A percentile compares a stretch with the other conserved stretches of the same genome.
These are phyloP conservation scores for Lophura swinhoii DNA, from an alignment of 2,797 vertebrate genomes.

Conservation along the genomic window DNA sequence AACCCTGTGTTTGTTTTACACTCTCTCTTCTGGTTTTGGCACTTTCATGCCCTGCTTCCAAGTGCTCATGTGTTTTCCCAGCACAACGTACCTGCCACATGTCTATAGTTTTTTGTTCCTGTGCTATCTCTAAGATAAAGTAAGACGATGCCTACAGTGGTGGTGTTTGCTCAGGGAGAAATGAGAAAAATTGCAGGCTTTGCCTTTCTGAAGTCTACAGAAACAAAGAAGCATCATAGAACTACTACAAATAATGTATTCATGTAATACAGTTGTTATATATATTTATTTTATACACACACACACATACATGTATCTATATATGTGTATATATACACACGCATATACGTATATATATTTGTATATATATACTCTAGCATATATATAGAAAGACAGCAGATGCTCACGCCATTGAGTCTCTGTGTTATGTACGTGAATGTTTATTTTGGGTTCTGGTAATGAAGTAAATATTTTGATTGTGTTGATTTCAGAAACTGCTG, in stretches of 20 bases:
- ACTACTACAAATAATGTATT: background rate
- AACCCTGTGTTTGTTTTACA: slow-evolving; percentile 19
- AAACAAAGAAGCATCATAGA: background rate
- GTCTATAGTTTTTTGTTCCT: background rate
- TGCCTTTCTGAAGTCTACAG: background rate
- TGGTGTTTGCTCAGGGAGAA: background rate
- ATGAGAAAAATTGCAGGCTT: background rate
- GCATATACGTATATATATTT: background rate
- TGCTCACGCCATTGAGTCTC: background rate
- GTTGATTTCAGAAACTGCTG: slow-evolving; percentile 88
- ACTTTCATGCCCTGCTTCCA: slow-evolving; percentile 1
- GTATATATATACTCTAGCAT: too few species aligned
- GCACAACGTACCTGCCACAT: background rate
- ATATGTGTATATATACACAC: too few species aligned
- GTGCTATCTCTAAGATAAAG: background rate
- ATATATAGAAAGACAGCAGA: background rate
- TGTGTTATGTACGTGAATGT: background rate
- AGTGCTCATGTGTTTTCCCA: background rate
- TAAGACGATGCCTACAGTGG: background rate
- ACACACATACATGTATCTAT: background rate
- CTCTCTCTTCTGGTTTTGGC: background rate
- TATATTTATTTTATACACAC: background rate
- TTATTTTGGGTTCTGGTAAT: background rate
- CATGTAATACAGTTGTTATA: background rate
- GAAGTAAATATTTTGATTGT: slow-evolving; percentile 11